These are phyloP conservation scores for Gephyroberyx darwinii DNA, from an alignment of 2,797 vertebrate genomes.

Conservation along the genomic window DNA sequence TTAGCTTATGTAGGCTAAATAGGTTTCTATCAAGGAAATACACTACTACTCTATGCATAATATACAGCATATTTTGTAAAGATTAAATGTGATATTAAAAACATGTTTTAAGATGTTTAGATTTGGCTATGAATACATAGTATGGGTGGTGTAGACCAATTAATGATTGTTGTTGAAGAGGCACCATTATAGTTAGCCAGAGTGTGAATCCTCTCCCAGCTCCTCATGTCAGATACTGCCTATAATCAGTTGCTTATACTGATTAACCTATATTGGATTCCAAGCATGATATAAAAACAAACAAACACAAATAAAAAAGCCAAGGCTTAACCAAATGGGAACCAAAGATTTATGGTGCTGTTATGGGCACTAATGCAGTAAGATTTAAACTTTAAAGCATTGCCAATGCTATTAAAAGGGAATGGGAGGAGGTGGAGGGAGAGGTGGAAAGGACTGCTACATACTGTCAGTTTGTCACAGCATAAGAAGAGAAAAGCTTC, in stretches of 20 bases:
- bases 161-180: slow-evolving; percentile 4
- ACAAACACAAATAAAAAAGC: slow-evolving; percentile 53
- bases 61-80: no score
- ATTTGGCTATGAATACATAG: neutral
- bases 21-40: neutral
- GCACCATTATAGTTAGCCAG: neutral
- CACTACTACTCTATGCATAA: no score
- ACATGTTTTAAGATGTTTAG: neutral
- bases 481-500: slow-evolving; percentile 50
- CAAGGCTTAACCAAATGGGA: slow-evolving; percentile 56
- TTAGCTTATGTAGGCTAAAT: neutral
- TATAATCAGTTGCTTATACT: slow-evolving; percentile 26
- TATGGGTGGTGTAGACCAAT: neutral
- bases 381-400: slow-evolving; percentile 59
- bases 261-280: slow-evolving; percentile 61
- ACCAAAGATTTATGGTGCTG: slow-evolving; percentile 47
- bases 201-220: slow-evolving; percentile 1
- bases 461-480: slow-evolving; percentile 41
- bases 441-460: slow-evolving; percentile 9
- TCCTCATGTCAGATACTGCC: slow-evolving; percentile 1
- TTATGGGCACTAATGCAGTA: slow-evolving; percentile 64
- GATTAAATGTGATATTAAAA: no score
- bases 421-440: slow-evolving; percentile 31
- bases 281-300: slow-evolving; percentile 42
- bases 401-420: slow-evolving; percentile 59